These are phyloP conservation scores for Macrophya alboannulata DNA, from an alignment of 2,888 invertebrate species.

Conservation along the genomic window DNA sequence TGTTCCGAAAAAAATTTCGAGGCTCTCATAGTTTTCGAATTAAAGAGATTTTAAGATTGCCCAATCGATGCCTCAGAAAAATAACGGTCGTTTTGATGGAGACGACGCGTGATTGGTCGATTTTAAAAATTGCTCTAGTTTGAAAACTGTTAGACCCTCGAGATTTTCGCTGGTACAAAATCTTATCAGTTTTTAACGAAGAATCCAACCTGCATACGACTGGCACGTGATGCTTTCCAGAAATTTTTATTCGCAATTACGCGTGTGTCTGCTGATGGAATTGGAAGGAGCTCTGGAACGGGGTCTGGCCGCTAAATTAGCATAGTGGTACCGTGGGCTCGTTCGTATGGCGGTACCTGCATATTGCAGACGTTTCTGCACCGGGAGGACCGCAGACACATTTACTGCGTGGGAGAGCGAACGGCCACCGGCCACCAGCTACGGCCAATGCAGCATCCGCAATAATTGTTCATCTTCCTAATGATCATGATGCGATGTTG, in stretches of 20 bases:
- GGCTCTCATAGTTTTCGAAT: neutral
- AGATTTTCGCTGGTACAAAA: neutral
- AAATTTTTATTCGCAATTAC: constrained; percentile 26
- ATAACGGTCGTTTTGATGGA: neutral
- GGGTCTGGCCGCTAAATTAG: constrained; percentile 19
- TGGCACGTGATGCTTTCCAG: neutral
- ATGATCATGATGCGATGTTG: constrained; percentile 34
- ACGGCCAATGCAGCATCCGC: neutral
- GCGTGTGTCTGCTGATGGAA: neutral
- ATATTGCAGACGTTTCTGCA: constrained; percentile 36
- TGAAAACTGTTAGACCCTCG: constrained; percentile 16
- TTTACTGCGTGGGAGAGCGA: constrained; percentile 43
- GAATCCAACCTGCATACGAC: neutral
- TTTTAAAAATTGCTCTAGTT: constrained; percentile 8
- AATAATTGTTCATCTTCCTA: constrained; percentile 46
- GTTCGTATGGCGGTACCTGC: constrained; percentile 29
- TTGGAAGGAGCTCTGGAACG: neutral
- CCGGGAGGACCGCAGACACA: constrained; percentile 40
- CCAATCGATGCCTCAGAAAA: neutral
- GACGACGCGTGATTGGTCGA: neutral
- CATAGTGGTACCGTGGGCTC: constrained; percentile 34
- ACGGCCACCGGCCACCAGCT: constrained; percentile 14
- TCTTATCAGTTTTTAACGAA: neutral
- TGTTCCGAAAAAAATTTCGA: neutral
- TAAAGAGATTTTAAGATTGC: neutral